Evolutionary conservation across 2,888 invertebrate species (phyloP), one percentile per base, ranked within the genome.

Genomic region (Aethes cnicana): DNA sequence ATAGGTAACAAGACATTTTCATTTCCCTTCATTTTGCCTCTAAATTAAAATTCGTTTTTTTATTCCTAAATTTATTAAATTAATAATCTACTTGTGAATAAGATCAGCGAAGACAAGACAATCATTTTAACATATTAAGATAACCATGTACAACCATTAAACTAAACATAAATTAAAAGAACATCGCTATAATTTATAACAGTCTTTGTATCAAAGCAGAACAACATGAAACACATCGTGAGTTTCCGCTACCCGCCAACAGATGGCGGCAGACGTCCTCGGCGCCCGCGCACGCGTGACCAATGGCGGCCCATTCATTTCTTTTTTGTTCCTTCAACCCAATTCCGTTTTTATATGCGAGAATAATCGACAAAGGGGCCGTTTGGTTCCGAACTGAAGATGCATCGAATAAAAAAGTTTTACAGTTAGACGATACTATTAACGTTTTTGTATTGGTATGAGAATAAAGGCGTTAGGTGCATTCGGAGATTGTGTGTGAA

Each of bases 271-370:
- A 50, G 44, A 2, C 30, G 62, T 60, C 30, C 9, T 18, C 55
- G 55, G 58, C 64, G 56, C 58, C 50, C 53, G 64, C 68, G 64
- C 65, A 61, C 64, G 66, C 74, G 68, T 72, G 63, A 56, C 68
- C 62, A 68, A 74, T 69, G 63, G 59, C 53, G 35, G 41, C 54
- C 63, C 69, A 74, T 76, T 77, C 71, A 74, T 61, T 59, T 57
- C 35, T 79, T 83, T 77, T 81, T 81, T 78, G 72, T 75, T 62
- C 68, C 60, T 63, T 67, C 66, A 72, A 72, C 77, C 77, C 75
- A 79, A 82, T 82, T 81, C 71, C 74, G 74, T 78, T 81, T 76
- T 79, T 80, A 78, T 75, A 75, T 69, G 78, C 81, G 81, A 80
- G 72, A 58, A 81, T 80, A 84, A 84, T 81, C 77, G 76, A 70